Conservation (phyloP, 1,140 invertebrate species). For the Homarus americanus region DNA sequence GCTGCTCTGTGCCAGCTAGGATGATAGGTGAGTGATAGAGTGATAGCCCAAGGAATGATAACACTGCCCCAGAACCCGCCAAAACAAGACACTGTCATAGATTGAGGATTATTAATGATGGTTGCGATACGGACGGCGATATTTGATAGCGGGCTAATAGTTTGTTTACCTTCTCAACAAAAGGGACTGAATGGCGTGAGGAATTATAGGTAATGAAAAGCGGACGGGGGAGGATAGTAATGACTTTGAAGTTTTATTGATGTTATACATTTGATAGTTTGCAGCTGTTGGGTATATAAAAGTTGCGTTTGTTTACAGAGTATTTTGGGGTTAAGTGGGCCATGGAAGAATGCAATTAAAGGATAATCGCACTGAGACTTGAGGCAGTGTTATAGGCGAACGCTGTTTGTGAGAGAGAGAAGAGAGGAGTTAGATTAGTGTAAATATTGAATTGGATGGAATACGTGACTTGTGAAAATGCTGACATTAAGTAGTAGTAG, state of each 20-base stretch:
- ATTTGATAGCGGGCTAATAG: slow-evolving; percentile 49
- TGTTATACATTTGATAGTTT: slow-evolving; percentile 41
- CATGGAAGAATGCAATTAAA: slow-evolving; percentile 13
- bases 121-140: slow-evolving; percentile 16
- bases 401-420: too few species aligned
- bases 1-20: slow-evolving; percentile 6
- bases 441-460: too few species aligned
- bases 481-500: too few species aligned
- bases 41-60: slow-evolving; percentile 9
- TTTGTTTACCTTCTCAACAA: slow-evolving; percentile 50
- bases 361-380: not conserved
- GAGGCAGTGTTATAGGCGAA: not conserved
- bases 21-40: slow-evolving; percentile 10
- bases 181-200: slow-evolving; percentile 3
- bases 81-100: slow-evolving; percentile 34
- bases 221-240: not conserved
- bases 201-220: slow-evolving; percentile 40
- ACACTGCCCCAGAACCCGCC: not conserved
- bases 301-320: slow-evolving; percentile 18
- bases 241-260: slow-evolving; percentile 32
- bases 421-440: too few species aligned
- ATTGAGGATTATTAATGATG: slow-evolving; percentile 57
- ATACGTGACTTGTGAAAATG: too few species aligned
- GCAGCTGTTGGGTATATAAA: slow-evolving; percentile 38
- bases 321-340: slow-evolving; percentile 34